phyloP scores from a whole-genome alignment of 2,113 vertebrate genomes.

The Telmatochromis bifrenatus region DNA sequence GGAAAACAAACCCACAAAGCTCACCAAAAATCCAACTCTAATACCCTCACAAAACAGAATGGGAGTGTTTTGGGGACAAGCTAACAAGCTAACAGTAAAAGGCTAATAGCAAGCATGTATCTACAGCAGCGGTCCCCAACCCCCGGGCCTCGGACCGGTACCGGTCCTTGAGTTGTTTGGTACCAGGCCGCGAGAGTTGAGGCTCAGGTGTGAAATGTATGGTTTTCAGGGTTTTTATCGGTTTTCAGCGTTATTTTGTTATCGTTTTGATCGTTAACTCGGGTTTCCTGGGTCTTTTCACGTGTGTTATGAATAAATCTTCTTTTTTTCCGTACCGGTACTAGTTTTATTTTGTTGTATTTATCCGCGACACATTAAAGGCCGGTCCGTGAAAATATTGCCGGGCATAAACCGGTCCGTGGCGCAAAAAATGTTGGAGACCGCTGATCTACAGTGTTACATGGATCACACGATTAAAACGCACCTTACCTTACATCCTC shows the following conservation, averaged over 20 bases:
- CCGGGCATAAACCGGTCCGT: too few species aligned
- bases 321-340: accelerated
- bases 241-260: too few species aligned
- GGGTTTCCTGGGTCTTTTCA: accelerated
- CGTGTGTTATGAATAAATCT: too few species aligned
- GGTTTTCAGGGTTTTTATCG: too few species aligned
- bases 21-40: too few species aligned
- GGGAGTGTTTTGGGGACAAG: neutral
- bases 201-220: too few species aligned
- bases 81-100: neutral
- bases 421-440: accelerated
- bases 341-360: too few species aligned
- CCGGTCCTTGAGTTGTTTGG: accelerated
- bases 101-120: neutral
- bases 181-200: accelerated
- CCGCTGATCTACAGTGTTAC: neutral
- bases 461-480: neutral
- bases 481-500: accelerated
- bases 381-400: too few species aligned
- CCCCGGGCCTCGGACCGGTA: too few species aligned
- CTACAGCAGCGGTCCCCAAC: neutral
- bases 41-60: too few species aligned
- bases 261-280: accelerated
- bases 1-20: too few species aligned
- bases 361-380: accelerated